phyloP scores from a whole-genome alignment of 2,888 invertebrate genomes.

The Mactromeris polynyma region DNA sequence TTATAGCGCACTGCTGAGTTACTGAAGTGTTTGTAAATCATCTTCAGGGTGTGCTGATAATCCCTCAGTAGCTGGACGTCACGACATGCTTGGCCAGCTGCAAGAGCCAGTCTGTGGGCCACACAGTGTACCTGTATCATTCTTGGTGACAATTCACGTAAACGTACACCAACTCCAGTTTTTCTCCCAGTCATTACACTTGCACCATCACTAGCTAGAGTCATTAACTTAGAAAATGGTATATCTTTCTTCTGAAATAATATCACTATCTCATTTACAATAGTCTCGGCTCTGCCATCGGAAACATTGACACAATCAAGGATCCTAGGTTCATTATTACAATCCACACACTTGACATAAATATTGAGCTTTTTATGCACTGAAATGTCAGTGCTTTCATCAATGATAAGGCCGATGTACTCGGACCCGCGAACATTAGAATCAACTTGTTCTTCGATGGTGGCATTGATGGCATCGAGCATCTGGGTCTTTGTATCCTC shows the following conservation, averaged over 20 bases:
- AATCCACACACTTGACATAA: conserved; percentile 35
- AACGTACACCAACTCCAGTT: conserved; percentile 44
- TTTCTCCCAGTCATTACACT: conserved; percentile 52
- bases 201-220: conserved; percentile 58
- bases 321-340: conserved; percentile 15
- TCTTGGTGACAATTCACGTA: conserved; percentile 17
- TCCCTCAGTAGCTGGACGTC: conserved; percentile 30
- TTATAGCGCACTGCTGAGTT: conserved; percentile 45
- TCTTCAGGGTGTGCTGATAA: conserved; percentile 40
- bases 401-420: conserved; percentile 38
- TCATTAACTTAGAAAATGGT: conserved; percentile 15
- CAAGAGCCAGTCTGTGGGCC: conserved; percentile 50
- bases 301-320: background rate
- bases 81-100: conserved; percentile 55
- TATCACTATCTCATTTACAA: background rate
- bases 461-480: conserved; percentile 32
- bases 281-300: background rate
- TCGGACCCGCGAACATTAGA: conserved; percentile 15
- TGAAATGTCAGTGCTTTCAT: background rate
- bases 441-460: conserved; percentile 24
- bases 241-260: background rate
- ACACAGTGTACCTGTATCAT: conserved; percentile 57
- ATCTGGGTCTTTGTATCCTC: conserved; percentile 43
- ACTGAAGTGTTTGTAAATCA: conserved; percentile 27
- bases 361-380: conserved; percentile 54